Evolutionary conservation across 2,113 vertebrate species (phyloP).

Genomic region (Coryphaenoides rupestris): DNA sequence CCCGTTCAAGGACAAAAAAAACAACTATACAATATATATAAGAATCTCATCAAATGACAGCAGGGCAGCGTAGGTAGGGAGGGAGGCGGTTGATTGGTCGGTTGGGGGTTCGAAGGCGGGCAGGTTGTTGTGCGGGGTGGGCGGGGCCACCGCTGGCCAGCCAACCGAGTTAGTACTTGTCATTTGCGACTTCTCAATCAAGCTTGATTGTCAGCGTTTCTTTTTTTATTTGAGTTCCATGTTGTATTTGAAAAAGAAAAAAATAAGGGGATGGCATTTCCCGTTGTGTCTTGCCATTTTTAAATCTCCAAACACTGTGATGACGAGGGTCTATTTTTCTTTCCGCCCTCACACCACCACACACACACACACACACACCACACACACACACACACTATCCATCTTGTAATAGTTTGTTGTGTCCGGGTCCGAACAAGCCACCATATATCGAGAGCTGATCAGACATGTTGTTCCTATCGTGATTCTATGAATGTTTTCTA

Average conservation of each 20-base stretch:
- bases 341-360: conserved; percentile 50
- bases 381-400: conserved; percentile 19
- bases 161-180: conserved; percentile 63
- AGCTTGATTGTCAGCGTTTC: conserved; percentile 72
- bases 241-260: conserved; percentile 76
- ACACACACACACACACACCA: conserved; percentile 2
- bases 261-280: conserved; percentile 64
- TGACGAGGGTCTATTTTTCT: conserved; percentile 42
- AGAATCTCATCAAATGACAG: conserved; percentile 5
- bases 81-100: no score
- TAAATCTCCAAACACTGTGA: conserved; percentile 78
- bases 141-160: conserved; percentile 46
- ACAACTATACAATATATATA: conserved; percentile 23
- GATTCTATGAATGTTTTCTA: conserved; percentile 72
- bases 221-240: conserved; percentile 46
- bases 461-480: conserved; percentile 60
- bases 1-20: conserved; percentile 1
- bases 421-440: conserved; percentile 24
- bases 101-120: neutral
- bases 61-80: no score
- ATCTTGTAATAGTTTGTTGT: conserved; percentile 31
- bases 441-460: conserved; percentile 63
- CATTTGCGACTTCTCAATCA: conserved; percentile 70
- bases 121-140: no score
- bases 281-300: conserved; percentile 66